phyloP scores from a whole-genome alignment of 2,797 vertebrate genomes.

The Falco cherrug region DNA sequence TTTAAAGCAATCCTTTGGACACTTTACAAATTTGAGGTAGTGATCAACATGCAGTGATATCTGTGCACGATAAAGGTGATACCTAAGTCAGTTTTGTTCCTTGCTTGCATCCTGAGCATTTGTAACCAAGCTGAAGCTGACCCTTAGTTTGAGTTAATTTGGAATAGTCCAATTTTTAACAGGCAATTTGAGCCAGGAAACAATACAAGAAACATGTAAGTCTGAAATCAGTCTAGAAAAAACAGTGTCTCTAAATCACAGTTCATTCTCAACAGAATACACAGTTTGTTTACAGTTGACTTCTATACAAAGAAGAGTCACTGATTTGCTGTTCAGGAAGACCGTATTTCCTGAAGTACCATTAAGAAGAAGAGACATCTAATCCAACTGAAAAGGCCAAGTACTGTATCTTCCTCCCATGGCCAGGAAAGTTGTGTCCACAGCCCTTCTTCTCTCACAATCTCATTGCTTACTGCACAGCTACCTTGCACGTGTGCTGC shows the following conservation, averaged over 20 bases:
- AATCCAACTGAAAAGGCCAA: background rate
- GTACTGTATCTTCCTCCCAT: rapidly evolving
- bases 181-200: background rate
- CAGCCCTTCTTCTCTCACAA: background rate
- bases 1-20: background rate
- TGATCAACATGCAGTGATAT: background rate
- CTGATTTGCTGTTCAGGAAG: background rate
- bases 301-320: background rate
- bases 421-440: background rate
- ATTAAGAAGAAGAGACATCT: background rate
- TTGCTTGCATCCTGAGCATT: background rate
- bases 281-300: background rate
- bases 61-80: background rate
- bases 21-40: background rate
- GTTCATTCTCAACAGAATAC: rapidly evolving
- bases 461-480: rapidly evolving
- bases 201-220: background rate
- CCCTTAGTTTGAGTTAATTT: background rate
- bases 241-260: background rate
- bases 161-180: background rate
- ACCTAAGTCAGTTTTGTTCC: background rate
- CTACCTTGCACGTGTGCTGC: background rate
- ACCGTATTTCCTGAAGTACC: background rate
- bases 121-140: background rate
- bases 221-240: background rate